Conservation (phyloP, 2,797 vertebrate species). For the Periparus ater region DNA sequence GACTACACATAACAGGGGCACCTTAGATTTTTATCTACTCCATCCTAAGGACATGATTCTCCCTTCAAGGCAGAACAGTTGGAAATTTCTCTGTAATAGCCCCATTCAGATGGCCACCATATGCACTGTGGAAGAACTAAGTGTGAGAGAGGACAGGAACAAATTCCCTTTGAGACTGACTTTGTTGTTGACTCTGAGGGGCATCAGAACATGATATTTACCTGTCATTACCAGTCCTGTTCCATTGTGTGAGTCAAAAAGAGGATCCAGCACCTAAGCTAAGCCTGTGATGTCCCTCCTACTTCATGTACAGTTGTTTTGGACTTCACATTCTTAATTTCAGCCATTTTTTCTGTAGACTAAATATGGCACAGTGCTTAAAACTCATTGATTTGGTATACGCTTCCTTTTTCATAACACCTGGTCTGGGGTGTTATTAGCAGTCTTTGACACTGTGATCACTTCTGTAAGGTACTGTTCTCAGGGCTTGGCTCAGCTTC, state of each 20-base stretch:
- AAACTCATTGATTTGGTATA: neutral
- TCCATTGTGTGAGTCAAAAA: neutral
- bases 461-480: neutral
- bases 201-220: neutral
- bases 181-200: neutral
- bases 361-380: neutral
- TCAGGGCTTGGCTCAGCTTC: neutral
- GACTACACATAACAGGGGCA: neutral
- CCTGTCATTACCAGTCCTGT: neutral
- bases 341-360: neutral
- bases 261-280: neutral
- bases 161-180: neutral
- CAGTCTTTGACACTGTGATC: neutral
- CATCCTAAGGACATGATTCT: neutral
- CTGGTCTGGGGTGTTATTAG: neutral
- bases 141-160: neutral
- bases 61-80: neutral
- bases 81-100: neutral
- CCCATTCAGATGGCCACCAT: neutral
- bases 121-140: neutral
- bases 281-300: neutral
- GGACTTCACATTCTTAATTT: neutral
- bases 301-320: neutral
- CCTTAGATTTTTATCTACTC: neutral
- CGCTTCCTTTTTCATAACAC: neutral